Evolutionary conservation across 2,888 invertebrate species (phyloP).

Genomic region (Scaptomyza cyrtandrae): DNA sequence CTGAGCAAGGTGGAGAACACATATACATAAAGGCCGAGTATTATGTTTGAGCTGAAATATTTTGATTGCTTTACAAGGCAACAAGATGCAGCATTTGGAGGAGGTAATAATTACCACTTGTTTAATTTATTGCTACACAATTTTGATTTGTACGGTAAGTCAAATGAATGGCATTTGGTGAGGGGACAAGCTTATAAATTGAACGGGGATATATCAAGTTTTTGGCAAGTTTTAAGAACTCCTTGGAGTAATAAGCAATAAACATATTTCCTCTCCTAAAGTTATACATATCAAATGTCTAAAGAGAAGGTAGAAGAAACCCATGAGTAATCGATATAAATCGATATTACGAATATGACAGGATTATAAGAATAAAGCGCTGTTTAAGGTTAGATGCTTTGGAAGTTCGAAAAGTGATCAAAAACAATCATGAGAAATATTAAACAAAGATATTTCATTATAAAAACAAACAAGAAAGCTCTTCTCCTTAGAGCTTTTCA

Average conservation of each 20-base stretch:
- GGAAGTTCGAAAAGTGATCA: too few species aligned
- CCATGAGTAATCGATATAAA: neutral
- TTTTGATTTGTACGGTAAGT: slow-evolving; percentile 65
- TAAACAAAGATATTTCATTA: too few species aligned
- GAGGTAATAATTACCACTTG: slow-evolving; percentile 73
- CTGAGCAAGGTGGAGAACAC: slow-evolving; percentile 19
- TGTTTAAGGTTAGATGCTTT: too few species aligned
- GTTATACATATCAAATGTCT: too few species aligned
- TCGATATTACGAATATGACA: neutral
- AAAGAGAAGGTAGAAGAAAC: too few species aligned
- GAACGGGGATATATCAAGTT: neutral
- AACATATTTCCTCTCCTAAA: neutral
- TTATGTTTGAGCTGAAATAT: slow-evolving; percentile 19
- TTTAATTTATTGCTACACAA: slow-evolving; percentile 69
- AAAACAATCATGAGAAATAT: too few species aligned
- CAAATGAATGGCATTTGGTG: neutral
- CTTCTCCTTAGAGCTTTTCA: too few species aligned
- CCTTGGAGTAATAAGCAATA: slow-evolving; percentile 2
- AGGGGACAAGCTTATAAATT: slow-evolving; percentile 16
- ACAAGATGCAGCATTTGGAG: slow-evolving; percentile 18
- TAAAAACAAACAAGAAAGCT: too few species aligned
- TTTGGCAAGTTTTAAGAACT: neutral
- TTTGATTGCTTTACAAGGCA: slow-evolving; percentile 39
- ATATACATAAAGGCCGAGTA: neutral
- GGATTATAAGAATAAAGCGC: too few species aligned